Conservation (phyloP, 1,140 invertebrate species). For the Oscheius sp. region DNA sequence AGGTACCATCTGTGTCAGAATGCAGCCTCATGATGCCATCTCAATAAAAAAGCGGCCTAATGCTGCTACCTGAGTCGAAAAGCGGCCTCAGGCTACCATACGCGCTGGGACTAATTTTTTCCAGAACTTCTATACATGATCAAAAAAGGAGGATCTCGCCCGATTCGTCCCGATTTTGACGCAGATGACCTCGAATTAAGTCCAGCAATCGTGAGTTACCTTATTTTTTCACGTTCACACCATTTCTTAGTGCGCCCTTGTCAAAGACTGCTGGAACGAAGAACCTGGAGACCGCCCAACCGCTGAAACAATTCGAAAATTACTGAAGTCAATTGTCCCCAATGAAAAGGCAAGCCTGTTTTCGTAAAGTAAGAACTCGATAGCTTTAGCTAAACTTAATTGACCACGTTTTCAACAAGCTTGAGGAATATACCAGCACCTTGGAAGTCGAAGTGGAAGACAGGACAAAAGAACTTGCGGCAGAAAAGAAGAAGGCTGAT, state of each 20-base stretch:
- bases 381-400: slow-evolving; percentile 57
- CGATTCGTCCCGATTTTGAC: slow-evolving; percentile 33
- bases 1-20: no score
- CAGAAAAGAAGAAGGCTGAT: slow-evolving; percentile 49
- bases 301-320: slow-evolving; percentile 12
- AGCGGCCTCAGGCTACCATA: no score
- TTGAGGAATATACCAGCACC: slow-evolving; percentile 43
- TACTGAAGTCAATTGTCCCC: slow-evolving; percentile 23
- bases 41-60: no score
- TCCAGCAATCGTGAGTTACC: slow-evolving; percentile 19
- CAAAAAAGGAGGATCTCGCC: slow-evolving; percentile 26
- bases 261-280: slow-evolving; percentile 44
- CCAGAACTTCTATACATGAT: slow-evolving; percentile 39
- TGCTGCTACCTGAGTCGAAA: no score
- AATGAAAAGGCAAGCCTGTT: slow-evolving; percentile 15
- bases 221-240: no score
- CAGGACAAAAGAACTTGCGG: slow-evolving; percentile 42
- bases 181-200: slow-evolving; percentile 33
- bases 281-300: slow-evolving; percentile 26
- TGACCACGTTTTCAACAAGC: slow-evolving; percentile 47
- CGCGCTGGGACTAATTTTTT: no score
- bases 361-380: background rate
- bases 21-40: no score
- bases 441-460: slow-evolving; percentile 40
- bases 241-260: slow-evolving; percentile 25